Evolutionary conservation across 2,113 vertebrate genomes (phyloP), one percentile per base, ranked within the genome.

Genomic region (Aldabrachelys gigantea): DNA sequence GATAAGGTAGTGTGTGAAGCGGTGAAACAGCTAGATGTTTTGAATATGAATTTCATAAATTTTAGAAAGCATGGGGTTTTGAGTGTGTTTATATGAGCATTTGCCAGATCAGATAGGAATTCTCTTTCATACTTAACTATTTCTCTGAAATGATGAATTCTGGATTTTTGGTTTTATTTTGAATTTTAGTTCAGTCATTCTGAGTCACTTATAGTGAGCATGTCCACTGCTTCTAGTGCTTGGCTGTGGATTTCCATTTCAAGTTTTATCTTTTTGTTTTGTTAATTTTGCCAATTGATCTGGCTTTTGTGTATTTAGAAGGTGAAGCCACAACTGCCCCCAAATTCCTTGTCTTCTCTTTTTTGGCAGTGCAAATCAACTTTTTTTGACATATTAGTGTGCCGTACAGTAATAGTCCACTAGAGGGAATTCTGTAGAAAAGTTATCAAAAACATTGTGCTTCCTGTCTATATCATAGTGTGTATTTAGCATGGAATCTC

Each of bases 401-500:
- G 41, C 38, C n/a, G 38, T n/a, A 72, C 35, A 17, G 16, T 69
- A 22, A 16, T 35, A 69, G 3, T 72, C 16, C 69, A 75, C 69
- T 38, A 24, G 69, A 38, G 69, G 69, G 38, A 24, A 41, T 75
- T 38, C 22, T 38, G 21, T 75, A 41, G 69, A 41, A 41, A 41
- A 41, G 69, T 11, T 24, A 24, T 88, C 81, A 82, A 86, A 25
- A 31, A 19, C 54, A 52, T 25, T 83, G 54, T 89, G 53, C 53
- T 94, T 90, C 38, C 0, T 56, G 6, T 27, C 41, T 65, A 0
- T 65, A 0, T 41, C 14, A 76, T n/a, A n/a, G 38, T 54, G 12
- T 1, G 0, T 88, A 89, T 88, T 8, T 7, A 0, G 69, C 7
- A 38, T 72, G 17, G 10, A 49, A 9, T 10, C 57, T 72, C 52